Percentiles rank a stretch among this genome's conserved stretches.
Conservation (phyloP, 2,113 vertebrate genomes). For the Seriola aureovittata region DNA sequence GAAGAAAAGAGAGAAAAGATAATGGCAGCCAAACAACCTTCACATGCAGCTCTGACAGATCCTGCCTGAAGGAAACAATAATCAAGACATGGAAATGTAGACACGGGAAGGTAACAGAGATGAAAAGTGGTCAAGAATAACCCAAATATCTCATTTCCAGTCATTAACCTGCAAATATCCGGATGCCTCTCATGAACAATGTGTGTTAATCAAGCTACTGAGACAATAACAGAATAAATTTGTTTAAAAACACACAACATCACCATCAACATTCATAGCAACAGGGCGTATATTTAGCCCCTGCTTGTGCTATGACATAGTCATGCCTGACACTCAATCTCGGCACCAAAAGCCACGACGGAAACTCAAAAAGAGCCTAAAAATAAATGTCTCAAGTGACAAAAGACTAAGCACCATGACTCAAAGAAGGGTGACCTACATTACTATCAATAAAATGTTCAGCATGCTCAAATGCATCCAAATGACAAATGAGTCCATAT, state of each 20-base stretch:
- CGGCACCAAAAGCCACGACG: conserved; percentile 76
- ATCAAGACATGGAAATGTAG: neutral
- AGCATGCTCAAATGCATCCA: conserved; percentile 17
- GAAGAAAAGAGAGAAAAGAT: neutral
- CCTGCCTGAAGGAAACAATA: conserved; percentile 1
- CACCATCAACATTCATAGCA: conserved; percentile 79
- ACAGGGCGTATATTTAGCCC: conserved; percentile 84
- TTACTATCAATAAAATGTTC: conserved; percentile 61
- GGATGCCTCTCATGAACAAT: neutral
- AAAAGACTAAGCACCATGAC: conserved; percentile 79
- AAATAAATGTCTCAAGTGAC: conserved; percentile 87
- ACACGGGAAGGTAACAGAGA: neutral
- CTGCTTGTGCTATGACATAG: conserved; percentile 78
- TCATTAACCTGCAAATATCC: neutral
- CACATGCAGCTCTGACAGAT: conserved; percentile 7
- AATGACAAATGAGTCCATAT: conserved; percentile 10
- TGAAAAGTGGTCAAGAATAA: conserved; percentile 3
- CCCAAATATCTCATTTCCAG: neutral
- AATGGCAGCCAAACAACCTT: neutral
- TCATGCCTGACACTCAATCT: conserved; percentile 82
- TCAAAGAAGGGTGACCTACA: conserved; percentile 76
- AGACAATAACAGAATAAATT: conserved; percentile 50
- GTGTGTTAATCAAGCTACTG: neutral
- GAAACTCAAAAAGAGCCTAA: conserved; percentile 84
- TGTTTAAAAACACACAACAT: conserved; percentile 54